phyloP scores from a whole-genome alignment of 2,888 invertebrate genomes.

The Chironomus tentans region DNA sequence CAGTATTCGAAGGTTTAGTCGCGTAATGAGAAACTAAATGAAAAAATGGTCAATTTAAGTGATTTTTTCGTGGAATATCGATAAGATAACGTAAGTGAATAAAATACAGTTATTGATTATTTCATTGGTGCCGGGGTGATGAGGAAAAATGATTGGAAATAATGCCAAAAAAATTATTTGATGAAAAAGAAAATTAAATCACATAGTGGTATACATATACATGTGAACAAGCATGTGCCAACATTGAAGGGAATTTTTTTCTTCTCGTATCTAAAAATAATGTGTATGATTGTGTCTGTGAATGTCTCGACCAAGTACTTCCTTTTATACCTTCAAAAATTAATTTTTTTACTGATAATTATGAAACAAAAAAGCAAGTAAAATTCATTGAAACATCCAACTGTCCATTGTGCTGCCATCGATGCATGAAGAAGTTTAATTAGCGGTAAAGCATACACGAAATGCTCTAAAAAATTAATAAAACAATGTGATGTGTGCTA shows the following conservation, averaged over 20 bases:
- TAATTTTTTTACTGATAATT: neutral
- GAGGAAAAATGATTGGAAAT: neutral
- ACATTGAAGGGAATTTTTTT: neutral
- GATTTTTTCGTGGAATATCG: slow-evolving; percentile 1
- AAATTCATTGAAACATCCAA: neutral
- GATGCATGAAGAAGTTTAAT: no score
- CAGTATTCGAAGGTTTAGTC: neutral
- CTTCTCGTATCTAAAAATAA: neutral
- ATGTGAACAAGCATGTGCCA: neutral
- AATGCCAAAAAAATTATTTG: neutral
- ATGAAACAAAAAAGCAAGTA: neutral
- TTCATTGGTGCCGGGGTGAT: neutral
- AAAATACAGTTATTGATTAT: neutral
- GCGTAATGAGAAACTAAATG: neutral
- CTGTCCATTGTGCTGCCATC: neutral
- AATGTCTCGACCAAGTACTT: neutral
- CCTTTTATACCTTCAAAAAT: neutral
- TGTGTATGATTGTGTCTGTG: neutral
- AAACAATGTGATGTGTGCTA: neutral
- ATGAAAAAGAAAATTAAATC: neutral
- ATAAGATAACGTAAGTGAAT: slow-evolving; percentile 18
- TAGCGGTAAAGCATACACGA: no score
- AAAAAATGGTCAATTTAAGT: slow-evolving; percentile 9
- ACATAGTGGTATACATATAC: neutral
- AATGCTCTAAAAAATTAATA: no score